Evolutionary conservation across 2,113 vertebrate genomes (phyloP), one percentile per base, ranked within the genome.

Genomic region (Bagarius yarrelli): DNA sequence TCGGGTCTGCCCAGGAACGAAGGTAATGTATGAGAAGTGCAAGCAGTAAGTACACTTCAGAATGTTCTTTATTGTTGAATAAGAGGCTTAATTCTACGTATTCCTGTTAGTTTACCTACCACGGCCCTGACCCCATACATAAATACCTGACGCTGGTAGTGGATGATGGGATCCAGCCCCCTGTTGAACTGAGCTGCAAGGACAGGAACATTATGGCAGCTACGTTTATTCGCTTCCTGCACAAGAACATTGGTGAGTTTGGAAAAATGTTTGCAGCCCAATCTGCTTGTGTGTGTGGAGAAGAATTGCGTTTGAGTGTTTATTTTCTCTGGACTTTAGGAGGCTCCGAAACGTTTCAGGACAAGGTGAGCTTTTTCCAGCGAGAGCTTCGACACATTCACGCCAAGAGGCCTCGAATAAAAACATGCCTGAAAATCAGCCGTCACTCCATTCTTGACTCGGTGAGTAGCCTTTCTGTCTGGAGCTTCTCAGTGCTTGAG

Each of bases 351-450:
- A 99, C 96, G 4, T 99, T 99, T 89, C 98, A 98, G 90, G 98
- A 99, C 89, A 99, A 99, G 88, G 96, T 99, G 83, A 95, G 93
- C 92, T 99, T 99, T 88, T 99, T 99, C 90, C 98, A 99, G 84
- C 92, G 96, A 80, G 97, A 99, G 90, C 94, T 99, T 18, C 94
- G 97, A 76, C 95, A 98, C 83, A 93, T 99, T 70, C 97, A 99
- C 67, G 94, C 95, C 86, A 99, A 98, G 88, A 95, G 93, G 84
- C 96, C 95, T 88, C 96, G 97, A 83, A 96, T 95, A 0, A 99
- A 97, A 90, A 96, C 97, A 79, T 95, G 95, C 3, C 92, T 99
- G 89, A 98, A 98, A 90, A 95, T 99, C 91, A 93, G 91, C 86
- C 94, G 98, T 21, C 95, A 96, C 69, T 81, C 89, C 44, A 92